Conservation (phyloP, 1,140 invertebrate genomes). For the Ladona fulva region DNA sequence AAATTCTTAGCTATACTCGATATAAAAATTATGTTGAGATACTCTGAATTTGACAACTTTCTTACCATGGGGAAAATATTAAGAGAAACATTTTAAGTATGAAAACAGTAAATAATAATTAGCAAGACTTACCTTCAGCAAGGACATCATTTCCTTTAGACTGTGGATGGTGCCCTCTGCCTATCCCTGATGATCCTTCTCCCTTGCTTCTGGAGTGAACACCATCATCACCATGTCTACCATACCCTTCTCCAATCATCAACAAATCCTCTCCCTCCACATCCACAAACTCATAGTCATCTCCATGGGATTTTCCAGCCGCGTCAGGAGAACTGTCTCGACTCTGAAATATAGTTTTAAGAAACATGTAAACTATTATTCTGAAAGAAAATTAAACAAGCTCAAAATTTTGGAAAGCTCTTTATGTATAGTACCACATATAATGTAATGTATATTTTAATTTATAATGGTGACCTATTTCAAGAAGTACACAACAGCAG, state of each 20-base stretch:
- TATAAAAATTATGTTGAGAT: too few relatives aligned
- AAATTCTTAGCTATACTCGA: too few relatives aligned
- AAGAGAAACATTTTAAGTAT: too few relatives aligned
- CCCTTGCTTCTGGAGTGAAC: background rate
- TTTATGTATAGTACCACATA: too few relatives aligned
- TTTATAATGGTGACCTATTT: too few relatives aligned
- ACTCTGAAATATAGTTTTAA: constrained; percentile 34
- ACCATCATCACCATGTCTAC: background rate
- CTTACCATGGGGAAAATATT: too few relatives aligned
- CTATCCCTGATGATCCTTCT: background rate
- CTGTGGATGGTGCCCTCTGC: constrained; percentile 28
- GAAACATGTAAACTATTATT: too few relatives aligned
- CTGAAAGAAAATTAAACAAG: too few relatives aligned
- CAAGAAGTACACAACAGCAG: too few relatives aligned
- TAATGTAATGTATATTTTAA: too few relatives aligned
- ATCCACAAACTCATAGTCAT: constrained; percentile 62
- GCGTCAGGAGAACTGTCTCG: constrained; percentile 49
- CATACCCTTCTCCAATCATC: background rate
- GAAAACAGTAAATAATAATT: constrained; percentile 22
- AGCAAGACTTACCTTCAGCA: constrained; percentile 40
- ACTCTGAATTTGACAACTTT: too few relatives aligned
- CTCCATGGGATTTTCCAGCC: constrained; percentile 39
- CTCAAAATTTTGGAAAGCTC: too few relatives aligned
- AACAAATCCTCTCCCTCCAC: constrained; percentile 46
- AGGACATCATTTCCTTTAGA: constrained; percentile 39